Percentiles rank a stretch among this genome's conserved stretches.
These are phyloP conservation scores for Gopherus evgoodei DNA, from an alignment of 2,113 vertebrate genomes.

Conservation along the genomic window DNA sequence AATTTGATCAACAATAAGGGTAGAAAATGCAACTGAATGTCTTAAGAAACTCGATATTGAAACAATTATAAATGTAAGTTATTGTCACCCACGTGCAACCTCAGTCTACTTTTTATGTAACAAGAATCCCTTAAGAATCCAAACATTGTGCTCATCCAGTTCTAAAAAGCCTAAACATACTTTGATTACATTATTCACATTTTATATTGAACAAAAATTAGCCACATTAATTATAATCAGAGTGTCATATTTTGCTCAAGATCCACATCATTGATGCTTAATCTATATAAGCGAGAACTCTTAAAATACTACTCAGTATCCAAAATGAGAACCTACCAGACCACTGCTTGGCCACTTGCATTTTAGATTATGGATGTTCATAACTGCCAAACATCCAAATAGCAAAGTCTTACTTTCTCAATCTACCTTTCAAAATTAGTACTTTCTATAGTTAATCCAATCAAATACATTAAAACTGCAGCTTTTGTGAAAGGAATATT, in stretches of 20 bases:
- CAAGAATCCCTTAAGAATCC: not conserved
- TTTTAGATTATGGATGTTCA: not conserved
- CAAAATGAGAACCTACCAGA: not conserved
- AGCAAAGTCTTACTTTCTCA: not conserved
- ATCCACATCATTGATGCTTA: not conserved
- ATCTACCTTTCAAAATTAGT: not conserved
- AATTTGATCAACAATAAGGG: not conserved
- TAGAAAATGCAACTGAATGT: not conserved
- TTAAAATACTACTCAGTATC: not conserved
- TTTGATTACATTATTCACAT: not conserved
- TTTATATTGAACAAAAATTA: not conserved
- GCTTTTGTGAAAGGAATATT: not conserved
- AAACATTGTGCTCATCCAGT: not conserved
- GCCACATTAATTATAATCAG: not conserved
- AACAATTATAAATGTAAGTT: not conserved
- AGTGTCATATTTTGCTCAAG: not conserved
- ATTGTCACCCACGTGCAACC: not conserved
- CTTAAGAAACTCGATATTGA: not conserved
- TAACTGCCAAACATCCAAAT: not conserved
- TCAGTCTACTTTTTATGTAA: not conserved
- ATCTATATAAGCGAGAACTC: not conserved
- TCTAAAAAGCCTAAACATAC: not conserved
- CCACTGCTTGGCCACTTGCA: not conserved
- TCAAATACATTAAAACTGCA: not conserved
- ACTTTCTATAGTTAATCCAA: not conserved